Conservation (phyloP, 2,113 vertebrate genomes). For the Oryzias melastigma region DNA sequence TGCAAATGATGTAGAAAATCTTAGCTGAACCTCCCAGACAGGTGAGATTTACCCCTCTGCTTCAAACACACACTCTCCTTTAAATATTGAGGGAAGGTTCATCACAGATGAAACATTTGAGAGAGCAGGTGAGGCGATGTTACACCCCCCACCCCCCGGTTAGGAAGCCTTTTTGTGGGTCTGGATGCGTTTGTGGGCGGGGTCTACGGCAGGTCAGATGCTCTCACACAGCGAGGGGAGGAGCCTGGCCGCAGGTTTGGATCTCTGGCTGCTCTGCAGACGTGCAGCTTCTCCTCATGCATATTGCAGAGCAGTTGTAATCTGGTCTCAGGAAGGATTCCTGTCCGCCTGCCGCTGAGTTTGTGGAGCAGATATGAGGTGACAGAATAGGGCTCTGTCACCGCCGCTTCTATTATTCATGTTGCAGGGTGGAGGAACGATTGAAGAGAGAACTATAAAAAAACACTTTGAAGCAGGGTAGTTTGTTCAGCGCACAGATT, state of each 20-base stretch:
- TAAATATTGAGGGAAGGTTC: slow-evolving; percentile 22
- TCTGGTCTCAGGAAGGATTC: slow-evolving; percentile 50
- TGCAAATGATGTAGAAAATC: slow-evolving; percentile 36
- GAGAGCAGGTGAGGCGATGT: neutral
- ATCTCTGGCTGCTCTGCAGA: slow-evolving; percentile 19
- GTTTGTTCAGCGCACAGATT: slow-evolving; percentile 22
- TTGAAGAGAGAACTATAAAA: slow-evolving; percentile 25
- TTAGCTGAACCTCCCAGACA: slow-evolving; percentile 22
- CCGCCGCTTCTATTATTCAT: slow-evolving; percentile 66
- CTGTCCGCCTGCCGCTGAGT: slow-evolving; percentile 52
- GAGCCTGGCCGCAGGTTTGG: slow-evolving; percentile 37
- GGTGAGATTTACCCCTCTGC: slow-evolving; percentile 11
- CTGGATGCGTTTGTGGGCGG: too few relatives aligned
- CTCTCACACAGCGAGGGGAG: too few relatives aligned
- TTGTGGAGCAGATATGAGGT: slow-evolving; percentile 56
- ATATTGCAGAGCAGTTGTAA: slow-evolving; percentile 60
- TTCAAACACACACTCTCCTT: slow-evolving; percentile 9
- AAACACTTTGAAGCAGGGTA: slow-evolving; percentile 11
- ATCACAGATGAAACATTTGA: slow-evolving; percentile 45
- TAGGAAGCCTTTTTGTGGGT: too few relatives aligned
- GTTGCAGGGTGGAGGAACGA: slow-evolving; percentile 24
- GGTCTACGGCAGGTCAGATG: too few relatives aligned
- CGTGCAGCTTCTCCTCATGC: slow-evolving; percentile 52
- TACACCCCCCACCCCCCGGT: too few relatives aligned
- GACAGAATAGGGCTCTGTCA: slow-evolving; percentile 71